Base-by-base conservation (phyloP, 37 sponge, comb jelly and placozoan species). In the Theonella swinhoei region DNA sequence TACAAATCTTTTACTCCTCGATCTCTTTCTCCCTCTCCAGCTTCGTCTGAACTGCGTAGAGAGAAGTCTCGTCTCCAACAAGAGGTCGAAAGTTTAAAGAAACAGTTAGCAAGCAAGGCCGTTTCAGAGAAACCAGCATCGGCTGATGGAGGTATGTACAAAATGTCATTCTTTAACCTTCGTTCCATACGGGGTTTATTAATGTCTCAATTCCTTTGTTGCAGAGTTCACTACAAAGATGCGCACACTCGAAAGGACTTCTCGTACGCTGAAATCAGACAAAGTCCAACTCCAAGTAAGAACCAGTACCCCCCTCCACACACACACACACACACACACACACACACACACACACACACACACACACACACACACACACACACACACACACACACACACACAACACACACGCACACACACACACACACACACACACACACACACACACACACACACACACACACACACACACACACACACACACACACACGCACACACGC, bases 231-330 rank as follows among this genome's bases (percentile, higher is more conserved):
- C n/a, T 4, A 37, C 77, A 2, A 81, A 78, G 66, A 63, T 91
- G 54, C 70, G 79, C 1, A 91, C 91, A 0, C 73, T 91, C 8
- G 91, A 91, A 36, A 61, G 91, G 34, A 70, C 82, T 38, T 81
- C 77, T 34, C 80, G 81, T 63, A 62, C 65, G 2, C 70, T 86
- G 35, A 91, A 91, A 62, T 37, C 72, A 1, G 91, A 91, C 65
- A 91, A 86, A 74, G 38, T 19, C 11, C 72, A 60, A 0, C 67
- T 82, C 0, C 77, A 81, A 14, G 54, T 47, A 14, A 17, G n/a
- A n/a, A n/a, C n/a, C n/a, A n/a, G n/a, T n/a, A n/a, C n/a, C n/a
- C n/a, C n/a, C n/a, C n/a, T n/a, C n/a, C 54, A 47, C 54, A 47
- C 54, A 47, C 54, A 47, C 54, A 47, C 54, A 47, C 54, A 47